phyloP scores from a whole-genome alignment of 1,140 invertebrate genomes.

The Prorops nasuta region DNA sequence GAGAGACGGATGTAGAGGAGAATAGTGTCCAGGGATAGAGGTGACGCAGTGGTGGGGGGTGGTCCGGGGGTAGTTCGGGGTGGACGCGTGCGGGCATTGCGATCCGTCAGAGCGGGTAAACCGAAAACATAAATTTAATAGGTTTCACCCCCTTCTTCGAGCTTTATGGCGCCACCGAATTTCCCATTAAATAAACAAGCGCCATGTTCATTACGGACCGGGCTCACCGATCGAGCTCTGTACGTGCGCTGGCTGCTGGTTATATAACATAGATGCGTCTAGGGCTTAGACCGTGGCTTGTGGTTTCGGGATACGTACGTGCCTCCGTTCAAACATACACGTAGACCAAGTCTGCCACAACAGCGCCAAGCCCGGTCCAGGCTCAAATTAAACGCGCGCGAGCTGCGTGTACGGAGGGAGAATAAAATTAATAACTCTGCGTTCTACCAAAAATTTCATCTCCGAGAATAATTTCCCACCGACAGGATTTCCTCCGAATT shows the following conservation, averaged over 20 bases:
- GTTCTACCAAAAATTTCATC: too few relatives aligned
- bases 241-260: conserved; percentile 22
- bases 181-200: conserved; percentile 58
- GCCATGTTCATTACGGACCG: conserved; percentile 51
- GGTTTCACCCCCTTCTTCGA: conserved; percentile 52
- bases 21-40: not conserved
- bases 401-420: not conserved
- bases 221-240: conserved; percentile 19
- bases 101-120: conserved; percentile 57
- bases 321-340: conserved; percentile 1
- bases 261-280: conserved; percentile 31
- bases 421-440: too few relatives aligned
- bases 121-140: conserved; percentile 56
- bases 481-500: too few relatives aligned
- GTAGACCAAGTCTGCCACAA: not conserved
- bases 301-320: conserved; percentile 25
- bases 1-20: conserved; percentile 1
- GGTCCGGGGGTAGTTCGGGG: conserved; percentile 20
- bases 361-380: conserved; percentile 15
- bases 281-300: conserved; percentile 46
- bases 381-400: conserved; percentile 29
- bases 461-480: too few relatives aligned
- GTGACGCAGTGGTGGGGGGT: conserved; percentile 5
- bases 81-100: conserved; percentile 44
- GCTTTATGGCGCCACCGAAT: conserved; percentile 56